Percentiles rank a stretch among this genome's conserved stretches.
These are phyloP conservation scores for Chelon labrosus DNA, from an alignment of 2,797 vertebrate genomes.

Conservation along the genomic window DNA sequence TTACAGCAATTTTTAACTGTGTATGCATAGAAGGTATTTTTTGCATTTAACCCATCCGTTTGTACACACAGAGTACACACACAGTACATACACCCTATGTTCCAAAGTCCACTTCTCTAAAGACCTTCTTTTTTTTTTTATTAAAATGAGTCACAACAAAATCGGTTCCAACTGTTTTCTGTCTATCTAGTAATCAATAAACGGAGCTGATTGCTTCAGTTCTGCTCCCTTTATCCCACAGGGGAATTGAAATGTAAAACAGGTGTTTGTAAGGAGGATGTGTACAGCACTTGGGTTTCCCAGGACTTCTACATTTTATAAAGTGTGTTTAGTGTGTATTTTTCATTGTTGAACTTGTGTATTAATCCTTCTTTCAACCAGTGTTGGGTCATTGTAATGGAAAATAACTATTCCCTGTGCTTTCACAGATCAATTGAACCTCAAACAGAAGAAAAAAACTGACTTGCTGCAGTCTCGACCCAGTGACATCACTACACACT, in stretches of 20 bases:
- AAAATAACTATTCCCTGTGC: background rate
- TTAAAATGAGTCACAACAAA: too few species aligned
- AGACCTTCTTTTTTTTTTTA: too few species aligned
- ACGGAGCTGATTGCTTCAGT: background rate
- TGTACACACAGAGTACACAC: too few species aligned
- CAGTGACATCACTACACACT: constrained; percentile 14
- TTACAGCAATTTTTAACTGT: too few species aligned
- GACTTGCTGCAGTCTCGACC: constrained; percentile 24
- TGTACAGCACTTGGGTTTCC: too few species aligned
- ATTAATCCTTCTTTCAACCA: background rate
- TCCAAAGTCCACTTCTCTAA: too few species aligned
- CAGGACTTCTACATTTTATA: background rate
- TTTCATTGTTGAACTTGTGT: background rate
- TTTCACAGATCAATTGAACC: constrained; percentile 1
- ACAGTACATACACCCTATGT: too few species aligned
- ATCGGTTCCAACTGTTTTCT: background rate
- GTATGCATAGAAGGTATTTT: too few species aligned
- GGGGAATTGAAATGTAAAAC: background rate
- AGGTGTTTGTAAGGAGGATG: background rate
- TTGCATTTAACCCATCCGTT: too few species aligned
- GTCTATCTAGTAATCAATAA: background rate
- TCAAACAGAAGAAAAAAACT: background rate
- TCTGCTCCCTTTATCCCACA: background rate
- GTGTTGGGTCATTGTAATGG: background rate
- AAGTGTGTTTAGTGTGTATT: background rate